Conservation (phyloP, 1,140 invertebrate species). For the Drosophila nebulosa region DNA sequence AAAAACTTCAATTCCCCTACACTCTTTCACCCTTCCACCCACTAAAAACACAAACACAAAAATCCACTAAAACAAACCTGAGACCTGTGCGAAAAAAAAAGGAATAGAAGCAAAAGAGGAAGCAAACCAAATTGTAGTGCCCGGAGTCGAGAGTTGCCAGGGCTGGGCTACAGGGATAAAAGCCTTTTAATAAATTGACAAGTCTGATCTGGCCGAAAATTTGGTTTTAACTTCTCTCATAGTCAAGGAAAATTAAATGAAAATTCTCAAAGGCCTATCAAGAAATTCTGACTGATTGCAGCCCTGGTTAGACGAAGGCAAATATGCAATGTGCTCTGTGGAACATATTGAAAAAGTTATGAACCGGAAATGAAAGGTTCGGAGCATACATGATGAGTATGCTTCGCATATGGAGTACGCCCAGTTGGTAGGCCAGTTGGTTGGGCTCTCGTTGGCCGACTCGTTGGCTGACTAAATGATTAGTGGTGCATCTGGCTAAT, state of each 20-base stretch:
- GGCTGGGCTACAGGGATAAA: background rate
- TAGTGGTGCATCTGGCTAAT: conserved; percentile 26
- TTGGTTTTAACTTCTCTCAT: no score
- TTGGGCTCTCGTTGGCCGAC: no score
- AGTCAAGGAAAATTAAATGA: no score
- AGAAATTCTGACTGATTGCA: background rate
- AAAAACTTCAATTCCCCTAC: conserved; percentile 38
- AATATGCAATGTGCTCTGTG: background rate
- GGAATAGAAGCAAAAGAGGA: background rate
- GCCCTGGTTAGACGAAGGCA: background rate
- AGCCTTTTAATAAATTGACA: background rate
- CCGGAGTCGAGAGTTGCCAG: background rate
- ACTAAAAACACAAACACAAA: conserved; percentile 34
- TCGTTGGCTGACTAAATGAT: background rate
- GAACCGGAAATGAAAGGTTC: conserved; percentile 55
- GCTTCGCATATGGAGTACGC: background rate
- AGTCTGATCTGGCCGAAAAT: background rate
- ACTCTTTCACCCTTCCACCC: background rate
- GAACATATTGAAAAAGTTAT: conserved; percentile 59
- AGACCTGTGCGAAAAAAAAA: background rate
- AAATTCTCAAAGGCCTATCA: no score
- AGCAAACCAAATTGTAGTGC: background rate
- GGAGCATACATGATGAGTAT: conserved; percentile 39
- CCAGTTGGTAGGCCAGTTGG: background rate
- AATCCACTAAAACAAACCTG: conserved; percentile 30